phyloP scores from a whole-genome alignment of 2,797 vertebrate genomes.

The Sebastes vulpes region DNA sequence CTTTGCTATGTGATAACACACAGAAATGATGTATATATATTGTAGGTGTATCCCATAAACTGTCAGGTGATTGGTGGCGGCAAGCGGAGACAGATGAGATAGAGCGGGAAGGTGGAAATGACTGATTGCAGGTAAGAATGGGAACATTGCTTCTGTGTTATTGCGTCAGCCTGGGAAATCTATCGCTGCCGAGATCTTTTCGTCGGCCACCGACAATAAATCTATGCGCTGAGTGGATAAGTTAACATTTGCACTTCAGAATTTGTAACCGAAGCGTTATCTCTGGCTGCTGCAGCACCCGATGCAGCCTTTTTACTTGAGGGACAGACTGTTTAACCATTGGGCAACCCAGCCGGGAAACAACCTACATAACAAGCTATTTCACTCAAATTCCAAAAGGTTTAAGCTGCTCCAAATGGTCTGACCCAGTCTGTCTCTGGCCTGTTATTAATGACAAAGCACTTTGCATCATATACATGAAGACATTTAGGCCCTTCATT shows the following conservation, averaged over 20 bases:
- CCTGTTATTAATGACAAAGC: slow-evolving; percentile 5
- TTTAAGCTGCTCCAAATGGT: background rate
- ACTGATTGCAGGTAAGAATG: slow-evolving; percentile 6
- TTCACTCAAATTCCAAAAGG: slow-evolving; percentile 8
- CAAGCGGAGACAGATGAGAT: slow-evolving; percentile 6
- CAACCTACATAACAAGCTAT: background rate
- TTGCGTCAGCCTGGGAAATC: slow-evolving; percentile 1
- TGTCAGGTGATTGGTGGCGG: slow-evolving; percentile 1
- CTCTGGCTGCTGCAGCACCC: background rate
- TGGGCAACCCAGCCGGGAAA: background rate
- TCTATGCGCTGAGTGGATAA: background rate
- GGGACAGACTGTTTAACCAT: background rate
- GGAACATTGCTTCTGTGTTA: slow-evolving; percentile 1
- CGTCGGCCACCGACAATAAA: background rate
- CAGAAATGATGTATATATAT: slow-evolving; percentile 10
- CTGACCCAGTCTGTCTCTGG: background rate
- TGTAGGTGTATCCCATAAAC: background rate
- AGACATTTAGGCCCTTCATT: background rate
- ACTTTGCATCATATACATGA: slow-evolving; percentile 2
- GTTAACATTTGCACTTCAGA: slow-evolving; percentile 4
- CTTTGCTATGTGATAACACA: background rate
- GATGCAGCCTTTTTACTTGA: slow-evolving; percentile 1
- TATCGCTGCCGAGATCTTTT: background rate
- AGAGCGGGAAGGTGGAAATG: background rate
- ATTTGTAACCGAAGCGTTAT: slow-evolving; percentile 3